These are phyloP conservation scores for Morinoia aosen DNA, from an alignment of 2,888 invertebrate species.

Conservation along the genomic window DNA sequence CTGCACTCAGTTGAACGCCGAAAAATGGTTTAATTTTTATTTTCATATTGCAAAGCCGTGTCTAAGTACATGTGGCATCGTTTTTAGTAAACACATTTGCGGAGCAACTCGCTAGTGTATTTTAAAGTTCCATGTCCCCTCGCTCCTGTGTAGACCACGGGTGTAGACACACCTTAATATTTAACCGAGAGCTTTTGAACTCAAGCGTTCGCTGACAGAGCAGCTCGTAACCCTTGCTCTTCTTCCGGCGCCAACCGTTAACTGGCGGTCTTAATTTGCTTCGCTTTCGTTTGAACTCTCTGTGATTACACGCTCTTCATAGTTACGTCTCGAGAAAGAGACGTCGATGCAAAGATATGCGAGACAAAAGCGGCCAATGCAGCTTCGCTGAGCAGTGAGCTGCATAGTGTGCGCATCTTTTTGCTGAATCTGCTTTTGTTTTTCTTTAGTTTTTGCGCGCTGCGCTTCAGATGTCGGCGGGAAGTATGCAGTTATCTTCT, in stretches of 20 bases:
- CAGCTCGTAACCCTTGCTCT: conserved; percentile 5
- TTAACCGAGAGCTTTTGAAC: background rate
- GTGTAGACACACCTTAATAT: background rate
- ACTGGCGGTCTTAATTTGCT: background rate
- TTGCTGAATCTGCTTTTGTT: background rate
- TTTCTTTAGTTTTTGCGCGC: background rate
- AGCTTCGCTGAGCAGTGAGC: background rate
- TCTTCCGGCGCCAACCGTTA: conserved; percentile 7
- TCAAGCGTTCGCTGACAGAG: background rate
- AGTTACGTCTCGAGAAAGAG: background rate
- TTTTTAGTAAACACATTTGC: background rate
- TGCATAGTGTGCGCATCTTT: background rate
- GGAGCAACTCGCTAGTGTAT: background rate
- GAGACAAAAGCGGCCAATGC: background rate
- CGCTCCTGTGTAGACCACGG: background rate
- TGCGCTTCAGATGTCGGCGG: background rate
- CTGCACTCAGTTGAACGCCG: background rate
- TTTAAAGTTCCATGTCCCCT: background rate
- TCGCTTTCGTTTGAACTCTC: conserved; percentile 5
- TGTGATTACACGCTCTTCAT: background rate
- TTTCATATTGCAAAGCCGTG: background rate
- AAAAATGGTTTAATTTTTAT: background rate
- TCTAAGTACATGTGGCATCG: background rate
- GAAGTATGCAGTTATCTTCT: background rate
- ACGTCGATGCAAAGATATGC: background rate